Base-by-base conservation (phyloP, 2,113 vertebrate species). In the Passerina amoena region DNA sequence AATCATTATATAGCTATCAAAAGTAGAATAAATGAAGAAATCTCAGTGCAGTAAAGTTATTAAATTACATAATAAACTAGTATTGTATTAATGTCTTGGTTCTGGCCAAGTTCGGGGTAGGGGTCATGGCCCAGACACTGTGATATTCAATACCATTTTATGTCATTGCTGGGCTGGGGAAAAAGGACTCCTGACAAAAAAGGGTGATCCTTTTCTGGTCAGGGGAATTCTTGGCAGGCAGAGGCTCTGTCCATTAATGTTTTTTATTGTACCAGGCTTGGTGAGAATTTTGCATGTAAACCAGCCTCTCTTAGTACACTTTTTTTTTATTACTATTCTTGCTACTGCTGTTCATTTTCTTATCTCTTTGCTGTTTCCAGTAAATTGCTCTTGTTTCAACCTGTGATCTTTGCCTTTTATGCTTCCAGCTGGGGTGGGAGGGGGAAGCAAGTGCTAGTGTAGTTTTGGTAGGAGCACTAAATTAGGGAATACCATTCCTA, bases 21-120 rank as follows among this genome's bases (percentile, higher is more conserved):
- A 56, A 64, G 45, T 80, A 45, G 44, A 96, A 94, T 83, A 93
- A 96, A 96, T 91, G 60, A 90, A 83, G 68, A 70, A 40, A 87
- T 4, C 20, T 90, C 20, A 37, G 35, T 61, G 82, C 42, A 85
- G 38, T 88, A 80, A 86, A 94, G 23, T 60, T 96, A 53, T 89
- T 96, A 91, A 87, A 94, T 10, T 47, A 57, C 60, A 53, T 68
- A 10, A 22, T 68, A 86, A 92, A 82, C 20, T 48, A 72, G 2
- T 33, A 63, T 75, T 84, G 7, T 38, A 60, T 63, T 88, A 22
- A 27, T 44, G 11, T 68, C 37, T 33, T 51, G 31, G 9, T 59
- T 68, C 37, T 59, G 37, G 37, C 6, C 53, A 60, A 23, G 37
- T 12, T 27, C 14, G 1, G 12, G 12, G 4, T 6, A 3, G 25